Conservation (phyloP, 2,113 vertebrate genomes). For the Sinocyclocheilus rhinocerous region DNA sequence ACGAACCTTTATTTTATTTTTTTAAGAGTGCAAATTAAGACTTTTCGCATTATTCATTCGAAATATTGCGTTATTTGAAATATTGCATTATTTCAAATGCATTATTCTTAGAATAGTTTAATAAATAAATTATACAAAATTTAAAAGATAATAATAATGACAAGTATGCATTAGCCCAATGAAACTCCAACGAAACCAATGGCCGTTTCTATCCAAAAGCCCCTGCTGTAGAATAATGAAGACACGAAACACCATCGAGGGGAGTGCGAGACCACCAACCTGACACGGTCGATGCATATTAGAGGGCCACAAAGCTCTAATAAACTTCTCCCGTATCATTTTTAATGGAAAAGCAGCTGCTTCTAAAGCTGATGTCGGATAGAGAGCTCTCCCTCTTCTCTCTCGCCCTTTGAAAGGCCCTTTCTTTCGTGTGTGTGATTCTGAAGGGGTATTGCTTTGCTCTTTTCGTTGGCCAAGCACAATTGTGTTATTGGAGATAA, state of each 20-base stretch:
- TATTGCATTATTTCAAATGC: background rate
- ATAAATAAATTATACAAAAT: background rate
- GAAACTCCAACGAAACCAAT: constrained; percentile 9
- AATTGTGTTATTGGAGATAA: constrained; percentile 99
- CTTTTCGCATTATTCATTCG: too few species aligned
- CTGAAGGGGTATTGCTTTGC: constrained; percentile 90
- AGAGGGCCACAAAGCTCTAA: constrained; percentile 71
- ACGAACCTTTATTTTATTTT: background rate
- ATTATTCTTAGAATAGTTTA: background rate
- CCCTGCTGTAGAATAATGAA: constrained; percentile 57
- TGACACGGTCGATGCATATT: constrained; percentile 66
- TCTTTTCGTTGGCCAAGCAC: constrained; percentile 96
- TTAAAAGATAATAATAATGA: background rate
- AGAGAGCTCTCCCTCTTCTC: constrained; percentile 70
- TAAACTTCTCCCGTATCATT: constrained; percentile 76
- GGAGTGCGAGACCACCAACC: constrained; percentile 72
- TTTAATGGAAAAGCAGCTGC: constrained; percentile 78
- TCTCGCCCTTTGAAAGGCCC: constrained; percentile 69
- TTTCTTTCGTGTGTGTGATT: constrained; percentile 73
- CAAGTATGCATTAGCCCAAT: background rate
- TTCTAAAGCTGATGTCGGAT: constrained; percentile 71
- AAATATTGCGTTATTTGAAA: background rate
- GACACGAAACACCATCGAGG: constrained; percentile 50
- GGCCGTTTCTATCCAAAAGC: constrained; percentile 26
- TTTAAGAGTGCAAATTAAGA: background rate